Percentiles rank a stretch among this genome's conserved stretches.
These are phyloP conservation scores for Drosophila saltans DNA, from an alignment of 1,140 invertebrate genomes.

Conservation along the genomic window DNA sequence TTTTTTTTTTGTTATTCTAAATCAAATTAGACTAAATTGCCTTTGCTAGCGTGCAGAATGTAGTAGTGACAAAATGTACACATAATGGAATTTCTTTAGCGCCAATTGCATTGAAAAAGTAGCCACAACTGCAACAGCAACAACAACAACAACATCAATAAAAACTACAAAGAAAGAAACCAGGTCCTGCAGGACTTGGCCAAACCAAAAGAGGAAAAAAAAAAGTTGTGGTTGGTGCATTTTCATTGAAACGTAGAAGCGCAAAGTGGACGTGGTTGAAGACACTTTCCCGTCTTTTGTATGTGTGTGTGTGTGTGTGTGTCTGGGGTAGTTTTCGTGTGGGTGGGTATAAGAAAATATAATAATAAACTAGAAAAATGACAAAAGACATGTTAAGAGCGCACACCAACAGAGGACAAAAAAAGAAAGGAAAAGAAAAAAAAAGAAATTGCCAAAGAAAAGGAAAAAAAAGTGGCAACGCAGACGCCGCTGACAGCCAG, in stretches of 20 bases:
- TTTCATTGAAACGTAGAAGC: slow-evolving; percentile 54
- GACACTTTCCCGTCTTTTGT: not conserved
- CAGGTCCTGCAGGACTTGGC: slow-evolving; percentile 51
- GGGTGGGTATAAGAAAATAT: slow-evolving; percentile 51
- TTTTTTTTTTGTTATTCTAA: slow-evolving; percentile 20
- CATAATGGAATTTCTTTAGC: slow-evolving; percentile 57
- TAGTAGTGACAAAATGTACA: slow-evolving; percentile 36
- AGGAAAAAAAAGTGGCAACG: slow-evolving; percentile 20
- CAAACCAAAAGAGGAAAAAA: slow-evolving; percentile 28
- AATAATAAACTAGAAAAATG: slow-evolving; percentile 69
- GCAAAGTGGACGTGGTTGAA: slow-evolving; percentile 47
- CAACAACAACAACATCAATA: slow-evolving; percentile 26
- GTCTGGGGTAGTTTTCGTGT: not conserved
- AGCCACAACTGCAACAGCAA: slow-evolving; percentile 43
- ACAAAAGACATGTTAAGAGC: slow-evolving; percentile 69
- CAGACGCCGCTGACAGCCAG: slow-evolving; percentile 48
- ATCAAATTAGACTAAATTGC: slow-evolving; percentile 58
- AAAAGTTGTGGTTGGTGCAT: slow-evolving; percentile 61
- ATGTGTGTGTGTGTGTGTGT: slow-evolving; percentile 13
- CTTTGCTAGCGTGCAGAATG: slow-evolving; percentile 19
- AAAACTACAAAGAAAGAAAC: slow-evolving; percentile 45
- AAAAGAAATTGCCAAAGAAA: slow-evolving; percentile 20
- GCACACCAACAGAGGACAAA: slow-evolving; percentile 11
- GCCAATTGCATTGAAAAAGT: slow-evolving; percentile 59
- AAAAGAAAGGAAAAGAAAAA: not conserved